phyloP scores from a whole-genome alignment of 2,113 vertebrate species.

The Myrmecobius fasciatus region DNA sequence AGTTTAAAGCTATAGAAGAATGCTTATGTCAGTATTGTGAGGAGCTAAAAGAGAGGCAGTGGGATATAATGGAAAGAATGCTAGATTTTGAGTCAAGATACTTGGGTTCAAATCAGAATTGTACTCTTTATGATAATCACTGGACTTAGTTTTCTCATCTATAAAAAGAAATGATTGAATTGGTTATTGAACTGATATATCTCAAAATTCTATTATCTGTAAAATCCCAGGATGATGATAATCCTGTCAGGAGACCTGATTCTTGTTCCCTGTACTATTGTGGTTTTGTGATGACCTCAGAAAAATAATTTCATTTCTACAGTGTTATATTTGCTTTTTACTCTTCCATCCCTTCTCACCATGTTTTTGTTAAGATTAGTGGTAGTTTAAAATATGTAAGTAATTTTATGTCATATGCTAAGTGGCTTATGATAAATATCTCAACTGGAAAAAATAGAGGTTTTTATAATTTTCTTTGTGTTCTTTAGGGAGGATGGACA shows the following conservation, averaged over 20 bases:
- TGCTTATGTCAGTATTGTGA: neutral
- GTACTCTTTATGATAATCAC: neutral
- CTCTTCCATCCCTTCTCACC: neutral
- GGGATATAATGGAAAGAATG: neutral
- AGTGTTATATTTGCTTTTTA: neutral
- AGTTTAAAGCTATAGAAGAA: neutral
- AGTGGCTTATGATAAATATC: neutral
- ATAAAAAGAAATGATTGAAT: neutral
- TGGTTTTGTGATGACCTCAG: neutral
- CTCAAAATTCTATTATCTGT: neutral
- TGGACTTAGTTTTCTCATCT: neutral
- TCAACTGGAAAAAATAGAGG: neutral
- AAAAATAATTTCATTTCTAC: neutral
- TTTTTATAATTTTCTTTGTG: constrained; percentile 26
- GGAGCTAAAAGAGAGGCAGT: neutral
- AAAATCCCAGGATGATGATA: neutral
- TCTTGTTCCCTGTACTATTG: neutral
- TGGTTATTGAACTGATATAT: neutral
- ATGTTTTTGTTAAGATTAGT: neutral
- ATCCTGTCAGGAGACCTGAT: neutral
- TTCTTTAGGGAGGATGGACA: constrained; percentile 94
- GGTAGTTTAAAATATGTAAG: neutral
- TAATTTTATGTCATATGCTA: neutral
- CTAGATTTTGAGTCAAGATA: neutral
- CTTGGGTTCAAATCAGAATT: neutral